Base-by-base conservation (phyloP, 1,140 invertebrate species). In the Holotrichia oblita region DNA sequence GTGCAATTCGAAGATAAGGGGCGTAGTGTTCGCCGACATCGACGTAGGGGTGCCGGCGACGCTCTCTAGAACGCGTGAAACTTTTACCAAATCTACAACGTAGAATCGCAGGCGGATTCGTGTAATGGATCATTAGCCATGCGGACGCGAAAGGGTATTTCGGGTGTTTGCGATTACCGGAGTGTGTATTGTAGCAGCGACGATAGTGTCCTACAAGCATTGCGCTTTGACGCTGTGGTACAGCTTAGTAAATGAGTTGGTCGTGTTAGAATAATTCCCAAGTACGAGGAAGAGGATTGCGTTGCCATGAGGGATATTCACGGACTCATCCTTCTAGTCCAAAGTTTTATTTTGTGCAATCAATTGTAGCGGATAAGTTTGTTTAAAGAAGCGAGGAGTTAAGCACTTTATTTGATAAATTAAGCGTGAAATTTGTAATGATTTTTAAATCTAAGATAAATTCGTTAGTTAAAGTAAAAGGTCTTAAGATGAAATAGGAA, bases 1-100 rank as follows among this genome's bases (percentile, higher is more conserved):
- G 61, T 69, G 61, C 61, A 69, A 69, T 69, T 22, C 17, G 22
- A 10, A 69, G 61, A 69, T 69, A 69, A 69, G 61, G 22, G 61
- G 22, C 27, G 27, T 34, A 34, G 27, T 4, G 20, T 27, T 22
- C 22, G 14, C n/a, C 48, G n/a, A 55, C 17, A 6, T 17, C 2
- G 12, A 0, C 2, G n/a, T 55, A n/a, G n/a, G n/a, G n/a, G 48
- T 17, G 17, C 48, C 10, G 44, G 10, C 1, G 48, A n/a, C 27
- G 27, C 4, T 34, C 2, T 34, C 27, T 34, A 14, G 17, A 17
- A 17, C 48, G 14, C 48, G 48, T 17, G 48, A n/a, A 55, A 55
- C 14, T 55, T 55, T 55, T 55, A 55, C 48, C 2, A 55, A 55
- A 55, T 55, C 48, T 7, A 14, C n/a, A 14, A 17, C n/a, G 7